phyloP scores from a whole-genome alignment of 1,140 invertebrate species.

The Battus philenor region DNA sequence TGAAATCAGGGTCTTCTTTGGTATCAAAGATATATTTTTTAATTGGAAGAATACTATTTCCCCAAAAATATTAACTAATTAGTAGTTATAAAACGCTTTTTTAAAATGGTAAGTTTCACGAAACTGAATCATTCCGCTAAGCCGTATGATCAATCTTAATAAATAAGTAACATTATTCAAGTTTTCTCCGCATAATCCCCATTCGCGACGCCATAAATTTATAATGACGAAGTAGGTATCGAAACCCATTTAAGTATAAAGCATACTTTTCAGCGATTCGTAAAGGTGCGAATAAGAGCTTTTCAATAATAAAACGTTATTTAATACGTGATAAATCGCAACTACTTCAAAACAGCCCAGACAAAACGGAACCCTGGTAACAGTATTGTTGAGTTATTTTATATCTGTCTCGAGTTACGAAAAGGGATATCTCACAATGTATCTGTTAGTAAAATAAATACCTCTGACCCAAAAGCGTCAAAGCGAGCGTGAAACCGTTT shows the following conservation, averaged over 20 bases:
- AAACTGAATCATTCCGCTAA: no score
- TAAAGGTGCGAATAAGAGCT: slow-evolving; percentile 34
- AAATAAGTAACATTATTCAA: slow-evolving; percentile 11
- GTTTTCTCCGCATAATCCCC: slow-evolving; percentile 14
- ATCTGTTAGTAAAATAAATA: slow-evolving; percentile 60
- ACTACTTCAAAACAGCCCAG: slow-evolving; percentile 26
- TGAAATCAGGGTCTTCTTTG: no score
- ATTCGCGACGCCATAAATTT: slow-evolving; percentile 11
- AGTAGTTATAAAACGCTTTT: no score
- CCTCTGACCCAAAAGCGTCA: slow-evolving; percentile 53
- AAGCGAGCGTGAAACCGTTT: slow-evolving; percentile 32
- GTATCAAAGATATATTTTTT: no score
- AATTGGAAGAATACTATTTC: no score
- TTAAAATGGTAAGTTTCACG: no score
- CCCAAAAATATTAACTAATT: no score
- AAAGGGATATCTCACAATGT: slow-evolving; percentile 39
- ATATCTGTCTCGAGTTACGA: slow-evolving; percentile 25
- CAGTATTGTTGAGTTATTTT: slow-evolving; percentile 24
- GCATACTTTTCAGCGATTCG: slow-evolving; percentile 28
- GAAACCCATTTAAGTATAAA: slow-evolving; percentile 2
- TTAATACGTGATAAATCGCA: slow-evolving; percentile 45
- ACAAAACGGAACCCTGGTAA: slow-evolving; percentile 24
- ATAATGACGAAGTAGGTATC: slow-evolving; percentile 14
- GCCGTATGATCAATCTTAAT: slow-evolving; percentile 10
- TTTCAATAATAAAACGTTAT: slow-evolving; percentile 42